Evolutionary conservation across 2,113 vertebrate species (phyloP).

Genomic region (Lipophrys pholis): DNA sequence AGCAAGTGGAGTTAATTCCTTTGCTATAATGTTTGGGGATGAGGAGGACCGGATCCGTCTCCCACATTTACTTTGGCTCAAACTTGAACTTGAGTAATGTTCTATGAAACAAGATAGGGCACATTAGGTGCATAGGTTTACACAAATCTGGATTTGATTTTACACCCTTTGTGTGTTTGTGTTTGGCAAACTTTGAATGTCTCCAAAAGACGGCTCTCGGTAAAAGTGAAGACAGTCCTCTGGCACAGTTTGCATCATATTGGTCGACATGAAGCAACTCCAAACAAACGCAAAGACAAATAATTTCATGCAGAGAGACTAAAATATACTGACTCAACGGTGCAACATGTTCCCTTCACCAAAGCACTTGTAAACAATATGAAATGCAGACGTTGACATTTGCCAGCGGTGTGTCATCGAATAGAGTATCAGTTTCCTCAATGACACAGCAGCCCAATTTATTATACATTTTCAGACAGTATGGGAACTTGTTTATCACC

Average conservation of each 20-base stretch:
- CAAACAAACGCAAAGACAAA: slow-evolving; percentile 26
- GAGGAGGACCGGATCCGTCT: neutral
- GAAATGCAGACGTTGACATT: no score
- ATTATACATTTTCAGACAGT: neutral
- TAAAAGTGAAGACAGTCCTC: slow-evolving; percentile 15
- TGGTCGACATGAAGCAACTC: slow-evolving; percentile 33
- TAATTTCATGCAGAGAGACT: slow-evolving; percentile 19
- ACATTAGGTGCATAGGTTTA: neutral
- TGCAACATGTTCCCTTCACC: neutral
- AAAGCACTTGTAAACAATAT: neutral
- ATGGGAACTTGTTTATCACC: neutral
- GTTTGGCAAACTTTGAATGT: slow-evolving; percentile 17
- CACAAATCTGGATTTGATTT: slow-evolving; percentile 73
- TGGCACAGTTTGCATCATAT: slow-evolving; percentile 45
- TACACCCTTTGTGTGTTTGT: slow-evolving; percentile 40
- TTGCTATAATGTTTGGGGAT: slow-evolving; percentile 68
- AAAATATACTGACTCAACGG: slow-evolving; percentile 3
- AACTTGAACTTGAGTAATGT: slow-evolving; percentile 48
- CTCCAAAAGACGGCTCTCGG: slow-evolving; percentile 19
- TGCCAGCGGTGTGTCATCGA: no score
- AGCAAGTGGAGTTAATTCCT: slow-evolving; percentile 22
- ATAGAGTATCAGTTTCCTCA: neutral
- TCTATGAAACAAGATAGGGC: slow-evolving; percentile 59
- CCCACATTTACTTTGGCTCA: slow-evolving; percentile 70
- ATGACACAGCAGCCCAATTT: neutral